Evolutionary conservation across 1,140 invertebrate genomes (phyloP), one percentile per base, ranked within the genome.

Genomic region (Heterodera carotae): DNA sequence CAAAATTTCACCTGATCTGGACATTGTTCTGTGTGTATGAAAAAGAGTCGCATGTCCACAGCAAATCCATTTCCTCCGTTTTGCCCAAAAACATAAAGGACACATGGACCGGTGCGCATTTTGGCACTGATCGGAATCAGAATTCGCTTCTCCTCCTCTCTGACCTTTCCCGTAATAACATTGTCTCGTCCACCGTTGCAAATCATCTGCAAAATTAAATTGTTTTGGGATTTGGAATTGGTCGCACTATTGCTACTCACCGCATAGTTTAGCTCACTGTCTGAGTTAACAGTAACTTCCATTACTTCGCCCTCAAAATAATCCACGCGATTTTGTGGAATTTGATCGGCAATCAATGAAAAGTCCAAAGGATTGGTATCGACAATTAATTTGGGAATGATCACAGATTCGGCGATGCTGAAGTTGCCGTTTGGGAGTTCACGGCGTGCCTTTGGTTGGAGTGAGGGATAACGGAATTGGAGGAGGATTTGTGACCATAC

Each of bases 201-300:
- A n/a, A 62, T 74, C 64, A 74, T 62, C 72, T 74, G 36, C 31
- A 73, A 73, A 10, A 62, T 7, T n/a, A n/a, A 10, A 27, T 15
- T 27, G 62, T 27, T 73, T 22, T 36, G 39, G 15, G 39, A 43
- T 56, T 56, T 15, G 48, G 48, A 56, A 18, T 25, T 1, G 48
- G 12, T 56, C 12, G 12, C 48, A 15, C n/a, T 70, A 5, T 48
- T n/a, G 22, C 4, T 39, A 39, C n/a, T 56, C 29, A 74, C 72
- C 72, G 72, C 72, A 34, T 74, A 74, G 25, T 74, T 74, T 39
- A 72, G n/a, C n/a, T n/a, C 72, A 71, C 22, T 71, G 39, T 22
- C 53, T 31, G 59, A 39, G 15, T 18, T 15, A 7, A 74, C 36
- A 22, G n/a, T 27, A 7, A 36, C 56, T 34, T 74, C 72, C 39